Evolutionary conservation across 2,113 vertebrate genomes (phyloP).

Genomic region (Tetrao urogallus): DNA sequence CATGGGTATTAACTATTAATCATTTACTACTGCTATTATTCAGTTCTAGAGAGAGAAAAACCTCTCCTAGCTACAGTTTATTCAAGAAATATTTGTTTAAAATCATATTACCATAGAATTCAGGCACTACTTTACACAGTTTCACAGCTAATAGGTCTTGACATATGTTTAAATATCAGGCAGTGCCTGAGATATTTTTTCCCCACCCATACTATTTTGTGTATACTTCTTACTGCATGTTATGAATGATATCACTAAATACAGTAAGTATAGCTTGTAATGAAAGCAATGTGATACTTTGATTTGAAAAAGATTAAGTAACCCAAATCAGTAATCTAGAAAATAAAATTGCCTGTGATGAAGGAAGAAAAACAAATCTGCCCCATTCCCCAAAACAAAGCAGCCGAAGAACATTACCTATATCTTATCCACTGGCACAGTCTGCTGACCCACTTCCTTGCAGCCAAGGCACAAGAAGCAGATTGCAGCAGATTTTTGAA

Average conservation of each 20-base stretch:
- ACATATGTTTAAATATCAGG: neutral
- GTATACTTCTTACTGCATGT: accelerated
- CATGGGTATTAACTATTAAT: constrained; percentile 10
- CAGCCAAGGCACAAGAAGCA: neutral
- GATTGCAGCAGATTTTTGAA: constrained; percentile 21
- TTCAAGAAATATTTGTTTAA: constrained; percentile 13
- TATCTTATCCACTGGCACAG: neutral
- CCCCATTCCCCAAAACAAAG: neutral
- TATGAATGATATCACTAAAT: neutral
- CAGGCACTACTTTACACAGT: neutral
- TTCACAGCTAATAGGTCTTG: neutral
- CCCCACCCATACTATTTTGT: neutral
- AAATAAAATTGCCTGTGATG: neutral
- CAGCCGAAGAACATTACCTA: neutral
- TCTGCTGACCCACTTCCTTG: constrained; percentile 25
- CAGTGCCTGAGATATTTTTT: neutral
- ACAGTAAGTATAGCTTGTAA: neutral
- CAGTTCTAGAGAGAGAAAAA: neutral
- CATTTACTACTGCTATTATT: neutral
- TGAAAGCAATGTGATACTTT: neutral
- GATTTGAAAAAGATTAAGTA: neutral
- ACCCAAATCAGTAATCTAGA: neutral
- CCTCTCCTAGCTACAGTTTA: neutral
- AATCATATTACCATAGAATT: neutral
- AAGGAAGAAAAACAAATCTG: neutral